phyloP scores from a whole-genome alignment of 2,888 invertebrate genomes.

The Cosmorhoe ocellata region DNA sequence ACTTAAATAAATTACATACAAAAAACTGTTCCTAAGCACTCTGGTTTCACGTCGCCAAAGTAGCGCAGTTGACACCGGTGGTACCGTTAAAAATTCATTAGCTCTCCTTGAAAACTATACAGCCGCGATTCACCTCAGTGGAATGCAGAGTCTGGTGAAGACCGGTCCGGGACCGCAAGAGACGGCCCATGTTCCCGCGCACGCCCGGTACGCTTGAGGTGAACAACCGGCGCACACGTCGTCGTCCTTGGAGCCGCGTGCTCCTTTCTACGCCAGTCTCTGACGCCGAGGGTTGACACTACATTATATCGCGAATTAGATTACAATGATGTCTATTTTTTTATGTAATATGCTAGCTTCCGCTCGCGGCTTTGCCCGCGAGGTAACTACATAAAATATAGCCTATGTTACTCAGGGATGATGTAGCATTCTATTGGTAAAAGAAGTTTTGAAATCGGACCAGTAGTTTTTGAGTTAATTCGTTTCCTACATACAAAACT shows the following conservation, averaged over 20 bases:
- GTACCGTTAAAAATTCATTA: slow-evolving; percentile 36
- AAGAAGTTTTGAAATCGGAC: too few species aligned
- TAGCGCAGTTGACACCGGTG: slow-evolving; percentile 17
- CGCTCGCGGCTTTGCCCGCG: too few species aligned
- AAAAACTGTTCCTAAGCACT: not conserved
- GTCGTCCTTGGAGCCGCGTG: slow-evolving; percentile 71
- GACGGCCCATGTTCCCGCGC: slow-evolving; percentile 59
- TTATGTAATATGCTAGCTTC: too few species aligned
- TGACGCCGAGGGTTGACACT: slow-evolving; percentile 25
- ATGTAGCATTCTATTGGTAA: too few species aligned
- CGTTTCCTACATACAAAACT: too few species aligned
- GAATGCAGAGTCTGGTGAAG: slow-evolving; percentile 38
- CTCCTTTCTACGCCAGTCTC: slow-evolving; percentile 67
- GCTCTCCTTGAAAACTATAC: slow-evolving; percentile 31
- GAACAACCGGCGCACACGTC: slow-evolving; percentile 72
- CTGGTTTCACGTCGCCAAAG: slow-evolving; percentile 2
- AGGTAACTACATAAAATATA: too few species aligned
- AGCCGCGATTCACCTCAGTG: slow-evolving; percentile 36
- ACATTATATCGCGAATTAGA: not conserved
- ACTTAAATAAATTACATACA: too few species aligned
- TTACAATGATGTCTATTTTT: too few species aligned
- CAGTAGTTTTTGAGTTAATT: too few species aligned
- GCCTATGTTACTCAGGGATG: too few species aligned
- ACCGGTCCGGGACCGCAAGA: slow-evolving; percentile 60
- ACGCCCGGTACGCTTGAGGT: slow-evolving; percentile 65